Base-by-base conservation (phyloP, 2,888 invertebrate species). In the Drosophila koepferae region DNA sequence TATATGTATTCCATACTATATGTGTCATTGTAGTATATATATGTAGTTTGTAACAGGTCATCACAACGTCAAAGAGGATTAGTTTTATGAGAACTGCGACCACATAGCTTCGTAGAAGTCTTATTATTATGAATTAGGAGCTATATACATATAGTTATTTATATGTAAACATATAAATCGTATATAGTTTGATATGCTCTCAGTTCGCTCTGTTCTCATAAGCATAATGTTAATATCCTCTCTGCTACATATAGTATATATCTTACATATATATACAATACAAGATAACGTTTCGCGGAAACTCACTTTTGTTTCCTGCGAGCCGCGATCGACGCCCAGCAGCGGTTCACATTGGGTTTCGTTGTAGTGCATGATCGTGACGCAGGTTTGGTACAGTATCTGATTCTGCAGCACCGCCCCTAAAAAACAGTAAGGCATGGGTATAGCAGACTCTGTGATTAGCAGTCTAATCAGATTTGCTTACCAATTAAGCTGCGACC, bases 301-400 rank as follows among this genome's bases (percentile, higher is more conserved):
- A 77, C 91, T 90, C 63, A 93, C 92, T 79, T 93, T 90, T 6
- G 94, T 94, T 28, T 93, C 92, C n/a, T 93, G 92, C n/a, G 95
- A 94, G 41, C 92, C 94, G 68, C 95, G 94, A 76, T 90, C 78
- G 18, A 91, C 88, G 63, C 92, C 92, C 60, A 92, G 58, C 63
- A 91, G 64, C 34, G 90, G 90, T 89, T 87, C 80, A 64, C 97
- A 97, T 58, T 95, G 94, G 0, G 94, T 93, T 63, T 94, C 92
- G 72, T 95, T 94, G 77, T 94, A 94, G 36, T 94, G 92, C 77
- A 95, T 92, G 2, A 95, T 93, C 53, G 94, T 93, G 51, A 94
- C 94, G 92, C 97, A 97, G 3, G 96, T 95, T 80, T 96, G 94
- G 87, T 95, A 96, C 10, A 96, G 92, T 59, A 96, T 92, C 74